These are phyloP conservation scores for Aplodontia rufa DNA, from an alignment of 2,113 vertebrate genomes.

Conservation along the genomic window DNA sequence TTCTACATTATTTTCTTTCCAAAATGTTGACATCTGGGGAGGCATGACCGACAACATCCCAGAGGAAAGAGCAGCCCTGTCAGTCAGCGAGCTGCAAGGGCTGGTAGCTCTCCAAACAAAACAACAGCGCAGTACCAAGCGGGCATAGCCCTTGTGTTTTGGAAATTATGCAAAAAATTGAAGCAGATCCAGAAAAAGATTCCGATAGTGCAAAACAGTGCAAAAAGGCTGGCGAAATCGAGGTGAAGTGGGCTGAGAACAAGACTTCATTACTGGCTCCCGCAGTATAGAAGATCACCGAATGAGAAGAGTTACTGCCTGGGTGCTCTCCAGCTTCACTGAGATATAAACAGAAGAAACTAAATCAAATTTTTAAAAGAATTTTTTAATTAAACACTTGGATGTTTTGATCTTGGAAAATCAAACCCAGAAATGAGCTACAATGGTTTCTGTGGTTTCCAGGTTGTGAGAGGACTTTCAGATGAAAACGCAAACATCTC, in stretches of 20 bases:
- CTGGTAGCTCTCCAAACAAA: neutral
- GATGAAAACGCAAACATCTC: neutral
- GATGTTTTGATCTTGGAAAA: neutral
- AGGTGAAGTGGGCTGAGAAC: neutral
- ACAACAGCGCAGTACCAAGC: neutral
- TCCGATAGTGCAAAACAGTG: neutral
- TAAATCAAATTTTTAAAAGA: neutral
- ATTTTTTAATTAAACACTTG: neutral
- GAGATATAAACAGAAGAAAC: slow-evolving; percentile 1
- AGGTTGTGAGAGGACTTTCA: neutral
- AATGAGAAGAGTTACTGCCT: neutral
- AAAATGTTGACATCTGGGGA: neutral
- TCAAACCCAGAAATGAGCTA: neutral
- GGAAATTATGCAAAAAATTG: neutral
- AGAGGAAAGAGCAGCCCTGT: accelerated
- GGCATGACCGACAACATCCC: neutral
- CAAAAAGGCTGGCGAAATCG: neutral
- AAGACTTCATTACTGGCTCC: neutral
- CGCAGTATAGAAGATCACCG: accelerated
- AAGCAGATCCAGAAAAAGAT: neutral
- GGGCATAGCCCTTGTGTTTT: neutral
- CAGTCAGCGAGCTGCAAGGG: accelerated
- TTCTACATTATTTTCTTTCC: neutral
- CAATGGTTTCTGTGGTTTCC: neutral
- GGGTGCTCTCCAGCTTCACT: neutral